Conservation (phyloP, 2,797 vertebrate species). For the Pantherophis alleghaniensis region DNA sequence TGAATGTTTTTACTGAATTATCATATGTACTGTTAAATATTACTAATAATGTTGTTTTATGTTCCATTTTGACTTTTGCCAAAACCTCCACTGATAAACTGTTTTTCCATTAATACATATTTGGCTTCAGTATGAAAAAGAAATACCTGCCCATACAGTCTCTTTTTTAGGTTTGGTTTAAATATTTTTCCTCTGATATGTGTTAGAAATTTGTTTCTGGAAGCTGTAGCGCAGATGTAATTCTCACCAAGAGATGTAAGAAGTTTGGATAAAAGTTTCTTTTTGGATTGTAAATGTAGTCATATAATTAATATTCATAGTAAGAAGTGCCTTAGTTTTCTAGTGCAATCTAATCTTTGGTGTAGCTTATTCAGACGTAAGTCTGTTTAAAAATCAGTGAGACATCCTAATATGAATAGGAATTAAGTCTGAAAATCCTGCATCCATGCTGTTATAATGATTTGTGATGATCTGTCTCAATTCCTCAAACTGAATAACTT, state of each 20-base stretch:
- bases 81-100: background rate
- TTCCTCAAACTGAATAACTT: constrained; percentile 49
- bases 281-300: constrained; percentile 10
- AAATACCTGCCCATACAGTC: constrained; percentile 27
- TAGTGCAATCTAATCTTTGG: background rate
- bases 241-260: constrained; percentile 18
- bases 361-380: background rate
- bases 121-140: background rate
- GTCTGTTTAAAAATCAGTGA: background rate
- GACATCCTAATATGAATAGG: background rate
- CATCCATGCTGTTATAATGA: background rate
- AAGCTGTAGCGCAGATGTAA: background rate
- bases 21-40: background rate
- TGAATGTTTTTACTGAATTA: background rate
- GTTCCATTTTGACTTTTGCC: background rate
- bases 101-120: background rate
- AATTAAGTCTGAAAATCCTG: background rate
- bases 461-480: constrained; percentile 36
- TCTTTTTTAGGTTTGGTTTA: constrained; percentile 9
- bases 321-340: constrained; percentile 14
- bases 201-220: constrained; percentile 23
- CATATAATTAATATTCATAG: constrained; percentile 25
- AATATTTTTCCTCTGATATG: constrained; percentile 21
- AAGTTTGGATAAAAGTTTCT: constrained; percentile 37
- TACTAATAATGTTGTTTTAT: background rate